These are phyloP conservation scores for Oophaga pumilio DNA, from an alignment of 2,113 vertebrate species.

Conservation along the genomic window DNA sequence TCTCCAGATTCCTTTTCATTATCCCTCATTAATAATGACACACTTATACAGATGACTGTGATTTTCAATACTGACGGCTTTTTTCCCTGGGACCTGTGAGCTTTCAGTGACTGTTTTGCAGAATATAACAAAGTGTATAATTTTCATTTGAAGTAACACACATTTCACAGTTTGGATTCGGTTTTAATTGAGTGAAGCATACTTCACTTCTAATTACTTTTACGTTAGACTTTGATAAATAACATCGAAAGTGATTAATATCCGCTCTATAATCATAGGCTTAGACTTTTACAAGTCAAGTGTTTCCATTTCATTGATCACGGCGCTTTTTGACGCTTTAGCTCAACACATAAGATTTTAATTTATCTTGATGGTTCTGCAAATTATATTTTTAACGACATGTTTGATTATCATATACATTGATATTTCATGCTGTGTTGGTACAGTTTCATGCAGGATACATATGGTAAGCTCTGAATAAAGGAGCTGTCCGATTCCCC, in stretches of 20 bases:
- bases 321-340: neutral
- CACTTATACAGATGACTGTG: neutral
- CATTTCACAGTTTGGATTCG: conserved; percentile 6
- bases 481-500: neutral
- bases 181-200: conserved; percentile 32
- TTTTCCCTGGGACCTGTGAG: neutral
- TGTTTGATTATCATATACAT: neutral
- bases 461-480: neutral
- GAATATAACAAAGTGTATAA: neutral
- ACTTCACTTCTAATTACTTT: conserved; percentile 33
- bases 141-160: conserved; percentile 10
- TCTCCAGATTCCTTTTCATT: neutral
- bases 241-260: conserved; percentile 34
- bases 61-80: neutral
- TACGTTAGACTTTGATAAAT: conserved; percentile 36
- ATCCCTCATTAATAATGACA: neutral
- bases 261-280: conserved; percentile 32
- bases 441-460: neutral
- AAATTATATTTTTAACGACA: conserved; percentile 16
- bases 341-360: conserved; percentile 11
- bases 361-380: conserved; percentile 34
- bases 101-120: neutral
- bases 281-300: conserved; percentile 17
- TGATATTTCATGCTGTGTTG: neutral
- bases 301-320: conserved; percentile 45